Conservation (phyloP, 2,113 vertebrate species). For the Mus musculus region DNA sequence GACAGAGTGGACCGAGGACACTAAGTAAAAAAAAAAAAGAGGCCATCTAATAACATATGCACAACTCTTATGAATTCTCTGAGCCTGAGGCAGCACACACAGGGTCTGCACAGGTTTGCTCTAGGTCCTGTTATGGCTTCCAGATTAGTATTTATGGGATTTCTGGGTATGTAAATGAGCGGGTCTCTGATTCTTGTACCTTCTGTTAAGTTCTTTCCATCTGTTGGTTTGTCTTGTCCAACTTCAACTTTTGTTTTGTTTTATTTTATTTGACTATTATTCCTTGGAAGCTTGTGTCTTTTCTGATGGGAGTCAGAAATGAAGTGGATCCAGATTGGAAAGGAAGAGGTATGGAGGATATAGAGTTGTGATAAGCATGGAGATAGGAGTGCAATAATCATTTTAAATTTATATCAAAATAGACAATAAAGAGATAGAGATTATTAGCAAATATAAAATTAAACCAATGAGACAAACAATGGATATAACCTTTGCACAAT, state of each 20-base stretch:
- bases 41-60: background rate
- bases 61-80: background rate
- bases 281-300: background rate
- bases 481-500: background rate
- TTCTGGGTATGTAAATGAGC: background rate
- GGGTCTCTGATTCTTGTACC: background rate
- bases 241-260: background rate
- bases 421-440: background rate
- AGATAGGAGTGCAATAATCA: background rate
- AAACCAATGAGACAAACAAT: background rate
- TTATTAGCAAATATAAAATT: background rate
- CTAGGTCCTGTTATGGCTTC: background rate
- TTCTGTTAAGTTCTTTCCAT: background rate
- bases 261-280: background rate
- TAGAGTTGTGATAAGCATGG: background rate
- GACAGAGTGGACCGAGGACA: background rate
- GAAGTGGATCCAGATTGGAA: background rate
- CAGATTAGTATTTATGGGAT: background rate
- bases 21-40: background rate
- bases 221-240: background rate
- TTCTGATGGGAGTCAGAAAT: background rate
- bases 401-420: background rate
- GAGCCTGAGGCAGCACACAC: background rate
- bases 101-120: background rate
- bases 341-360: background rate